phyloP scores from a whole-genome alignment of 1,140 invertebrate species.

The Drosophila saltans region DNA sequence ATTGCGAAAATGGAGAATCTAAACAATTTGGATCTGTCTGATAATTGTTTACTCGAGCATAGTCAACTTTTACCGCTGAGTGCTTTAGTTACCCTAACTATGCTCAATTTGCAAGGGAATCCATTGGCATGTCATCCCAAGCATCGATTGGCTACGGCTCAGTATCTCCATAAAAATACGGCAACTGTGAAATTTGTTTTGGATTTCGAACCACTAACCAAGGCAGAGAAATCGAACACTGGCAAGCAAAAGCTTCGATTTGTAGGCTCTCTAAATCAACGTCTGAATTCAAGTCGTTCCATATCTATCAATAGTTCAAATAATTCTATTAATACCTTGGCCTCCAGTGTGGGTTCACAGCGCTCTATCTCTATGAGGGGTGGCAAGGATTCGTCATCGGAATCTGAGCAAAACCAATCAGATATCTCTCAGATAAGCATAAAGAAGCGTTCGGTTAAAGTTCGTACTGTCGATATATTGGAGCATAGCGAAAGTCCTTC shows the following conservation, averaged over 20 bases:
- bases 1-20: constrained; percentile 85
- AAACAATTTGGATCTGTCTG: constrained; percentile 86
- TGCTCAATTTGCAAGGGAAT: constrained; percentile 86
- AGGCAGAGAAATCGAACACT: constrained; percentile 84
- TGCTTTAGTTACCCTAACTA: constrained; percentile 84
- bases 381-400: constrained; percentile 41
- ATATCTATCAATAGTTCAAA: constrained; percentile 60
- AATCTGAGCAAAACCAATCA: constrained; percentile 34
- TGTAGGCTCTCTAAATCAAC: constrained; percentile 45
- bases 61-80: constrained; percentile 84
- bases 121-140: constrained; percentile 86
- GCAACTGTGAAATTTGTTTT: constrained; percentile 85
- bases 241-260: constrained; percentile 75
- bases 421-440: constrained; percentile 28
- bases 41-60: constrained; percentile 87
- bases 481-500: constrained; percentile 36
- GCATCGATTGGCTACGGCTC: constrained; percentile 85
- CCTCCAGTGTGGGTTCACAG: constrained; percentile 71
- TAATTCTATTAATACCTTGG: constrained; percentile 59
- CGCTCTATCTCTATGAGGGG: constrained; percentile 50
- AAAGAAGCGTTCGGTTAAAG: constrained; percentile 48
- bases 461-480: constrained; percentile 69
- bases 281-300: constrained; percentile 35
- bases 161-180: constrained; percentile 85
- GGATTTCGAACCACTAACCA: constrained; percentile 84